Percentiles rank a stretch among this genome's conserved stretches.
Conservation (phyloP, 1,140 invertebrate species). For the Cotesia glomerata region DNA sequence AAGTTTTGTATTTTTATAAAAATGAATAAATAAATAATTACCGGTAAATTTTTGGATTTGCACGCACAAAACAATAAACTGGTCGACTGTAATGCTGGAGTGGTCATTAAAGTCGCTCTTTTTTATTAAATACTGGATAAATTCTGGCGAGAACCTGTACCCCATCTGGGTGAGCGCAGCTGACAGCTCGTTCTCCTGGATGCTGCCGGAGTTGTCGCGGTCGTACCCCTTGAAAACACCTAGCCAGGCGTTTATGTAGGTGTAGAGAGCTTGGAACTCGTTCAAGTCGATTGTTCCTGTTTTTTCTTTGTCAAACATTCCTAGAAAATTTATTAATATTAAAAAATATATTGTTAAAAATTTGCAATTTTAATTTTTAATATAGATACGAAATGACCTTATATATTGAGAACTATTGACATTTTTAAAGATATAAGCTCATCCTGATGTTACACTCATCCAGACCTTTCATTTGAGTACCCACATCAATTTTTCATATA, state of each 20-base stretch:
- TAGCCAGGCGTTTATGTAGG: constrained; percentile 89
- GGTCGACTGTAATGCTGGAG: constrained; percentile 78
- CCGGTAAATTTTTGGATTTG: constrained; percentile 83
- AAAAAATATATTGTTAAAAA: too few relatives aligned
- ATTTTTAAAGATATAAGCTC: too few relatives aligned
- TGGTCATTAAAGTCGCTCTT: constrained; percentile 71
- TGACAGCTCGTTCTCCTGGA: constrained; percentile 79
- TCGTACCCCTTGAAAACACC: constrained; percentile 83
- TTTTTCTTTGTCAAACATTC: constrained; percentile 87
- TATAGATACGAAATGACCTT: too few relatives aligned
- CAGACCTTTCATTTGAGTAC: too few relatives aligned
- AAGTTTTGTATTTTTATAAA: background rate
- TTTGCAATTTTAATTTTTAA: too few relatives aligned
- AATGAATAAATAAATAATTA: constrained; percentile 29
- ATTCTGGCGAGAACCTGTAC: constrained; percentile 82
- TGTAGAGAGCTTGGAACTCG: constrained; percentile 87
- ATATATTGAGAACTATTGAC: too few relatives aligned
- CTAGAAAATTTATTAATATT: constrained; percentile 57
- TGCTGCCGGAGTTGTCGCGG: constrained; percentile 79
- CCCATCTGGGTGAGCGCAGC: constrained; percentile 86
- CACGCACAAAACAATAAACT: constrained; percentile 87
- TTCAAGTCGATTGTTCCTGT: constrained; percentile 85
- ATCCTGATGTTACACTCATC: too few relatives aligned
- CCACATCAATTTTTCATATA: too few relatives aligned
- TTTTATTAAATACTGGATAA: constrained; percentile 74